Evolutionary conservation across 2,113 vertebrate species (phyloP), one percentile per base, ranked within the genome.

Genomic region (Silurus meridionalis): DNA sequence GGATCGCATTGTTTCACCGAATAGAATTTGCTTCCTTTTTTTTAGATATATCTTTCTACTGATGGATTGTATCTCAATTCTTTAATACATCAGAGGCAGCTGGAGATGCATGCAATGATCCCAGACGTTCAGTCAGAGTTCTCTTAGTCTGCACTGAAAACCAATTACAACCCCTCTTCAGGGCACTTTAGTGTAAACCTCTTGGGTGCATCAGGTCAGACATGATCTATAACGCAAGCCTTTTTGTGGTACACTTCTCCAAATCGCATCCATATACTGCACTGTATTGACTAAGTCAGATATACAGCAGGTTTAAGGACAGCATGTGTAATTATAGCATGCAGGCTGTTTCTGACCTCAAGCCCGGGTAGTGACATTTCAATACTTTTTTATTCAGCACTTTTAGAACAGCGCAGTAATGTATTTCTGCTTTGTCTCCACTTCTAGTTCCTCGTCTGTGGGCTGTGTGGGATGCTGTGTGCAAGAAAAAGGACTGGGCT

Each of bases 401-500:
- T 57, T 58, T 60, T 66, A 63, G 19, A 1, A 28, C 46, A 53
- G 58, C 63, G 23, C 71, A 63, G 83, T 90, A 85, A 84, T 55
- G 15, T 25, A 3, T 81, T 17, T 69, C 58, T 87, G 48, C n/a
- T 86, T 52, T 71, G 87, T 87, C 71, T 89, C 83, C 74, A 83
- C 82, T 94, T 93, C 11, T 94, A 99, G 98, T 98, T 99, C 92
- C 96, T 99, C 71, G 94, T 99, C 89, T 99, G 98, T 88, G 97
- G 98, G 83, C 93, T 97, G 91, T 99, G 98, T 89, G 98, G 98
- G 92, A 96, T 99, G 92, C 85, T 98, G 89, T 99, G 98, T 14
- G 97, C 98, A 89, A 97, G 96, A 94, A 99, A 98, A 92, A 97
- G 98, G 91, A 97, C 97, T 23, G 98, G 98, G 92, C 97, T 98